These are phyloP conservation scores for Agonum fuliginosum DNA, from an alignment of 2,888 invertebrate genomes.

Conservation along the genomic window DNA sequence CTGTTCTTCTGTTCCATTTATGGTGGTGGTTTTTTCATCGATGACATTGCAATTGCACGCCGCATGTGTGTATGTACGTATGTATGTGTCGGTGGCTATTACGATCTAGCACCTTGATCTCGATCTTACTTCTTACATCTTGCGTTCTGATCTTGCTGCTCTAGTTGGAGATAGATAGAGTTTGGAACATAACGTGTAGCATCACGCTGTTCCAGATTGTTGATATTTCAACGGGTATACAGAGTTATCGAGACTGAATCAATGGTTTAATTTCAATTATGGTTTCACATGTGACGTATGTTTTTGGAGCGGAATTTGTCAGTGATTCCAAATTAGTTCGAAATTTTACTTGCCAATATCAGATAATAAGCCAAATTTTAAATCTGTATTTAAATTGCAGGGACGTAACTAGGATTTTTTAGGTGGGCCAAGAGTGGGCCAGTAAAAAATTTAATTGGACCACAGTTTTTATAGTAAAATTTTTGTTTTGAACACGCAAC, in stretches of 20 bases:
- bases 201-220: slow-evolving; percentile 1
- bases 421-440: too few species aligned
- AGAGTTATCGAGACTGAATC: not conserved
- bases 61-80: not conserved
- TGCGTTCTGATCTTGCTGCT: not conserved
- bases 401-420: too few species aligned
- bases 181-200: not conserved
- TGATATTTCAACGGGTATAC: slow-evolving; percentile 20
- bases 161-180: slow-evolving; percentile 3
- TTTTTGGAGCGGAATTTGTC: not conserved
- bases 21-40: slow-evolving; percentile 9
- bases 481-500: too few species aligned
- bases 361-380: too few species aligned
- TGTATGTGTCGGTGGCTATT: slow-evolving; percentile 32
- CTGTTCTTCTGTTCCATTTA: not conserved
- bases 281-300: slow-evolving; percentile 4
- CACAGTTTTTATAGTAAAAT: too few species aligned
- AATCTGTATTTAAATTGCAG: too few species aligned
- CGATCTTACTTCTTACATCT: not conserved
- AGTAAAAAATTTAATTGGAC: too few species aligned
- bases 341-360: too few species aligned
- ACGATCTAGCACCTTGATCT: slow-evolving; percentile 24
- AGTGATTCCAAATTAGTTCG: not conserved
- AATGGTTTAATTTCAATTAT: slow-evolving; percentile 19
- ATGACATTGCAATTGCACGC: too few species aligned